Base-by-base conservation (phyloP, 2,888 invertebrate genomes). In the Agrotis ipsilon region DNA sequence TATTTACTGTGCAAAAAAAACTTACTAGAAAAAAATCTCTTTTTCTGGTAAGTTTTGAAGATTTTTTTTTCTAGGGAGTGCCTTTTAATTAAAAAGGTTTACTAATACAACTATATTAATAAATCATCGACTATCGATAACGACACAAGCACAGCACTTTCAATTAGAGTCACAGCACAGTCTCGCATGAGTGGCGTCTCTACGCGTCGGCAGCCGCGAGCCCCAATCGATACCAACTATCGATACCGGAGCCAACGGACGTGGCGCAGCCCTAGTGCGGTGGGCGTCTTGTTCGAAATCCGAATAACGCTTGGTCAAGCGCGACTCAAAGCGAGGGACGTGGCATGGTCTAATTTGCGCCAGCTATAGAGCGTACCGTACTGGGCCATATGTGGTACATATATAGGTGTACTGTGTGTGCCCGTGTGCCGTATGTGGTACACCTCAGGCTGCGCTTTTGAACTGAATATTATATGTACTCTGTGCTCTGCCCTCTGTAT, bases 231-330 rank as follows among this genome's bases (percentile, higher is more conserved):
- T 95, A 95, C 92, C 90, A 89, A 89, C 88, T 87, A 93, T 94
- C 93, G 92, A 93, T 90, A 93, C 84, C 87, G 86, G 62, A 52
- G 79, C 51, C 45, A 55, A 55, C 74, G 73, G 58, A 78, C 52
- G 61, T 62, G 72, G 76, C 86, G 78, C 90, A 85, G 80, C 93
- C 81, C 93, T 93, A 92, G 87, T 82, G 82, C 87, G 78, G 82
- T 83, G 85, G 86, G 90, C 92, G 92, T 93, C 94, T 94, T 94
- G 93, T 91, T 92, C 91, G 92, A 92, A 92, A 92, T 93, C 92
- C 92, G 91, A 93, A 93, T 94, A 93, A 94, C 94, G 95, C 95
- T 94, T 92, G 95, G 95, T 94, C 95, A 94, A 94, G 94, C 94
- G 92, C 93, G 91, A 92, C 92, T 94, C 93, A 93, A 94, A 94